Evolutionary conservation across 2,797 vertebrate species (phyloP), one percentile per base, ranked within the genome.

Genomic region (Thamnophis elegans): DNA sequence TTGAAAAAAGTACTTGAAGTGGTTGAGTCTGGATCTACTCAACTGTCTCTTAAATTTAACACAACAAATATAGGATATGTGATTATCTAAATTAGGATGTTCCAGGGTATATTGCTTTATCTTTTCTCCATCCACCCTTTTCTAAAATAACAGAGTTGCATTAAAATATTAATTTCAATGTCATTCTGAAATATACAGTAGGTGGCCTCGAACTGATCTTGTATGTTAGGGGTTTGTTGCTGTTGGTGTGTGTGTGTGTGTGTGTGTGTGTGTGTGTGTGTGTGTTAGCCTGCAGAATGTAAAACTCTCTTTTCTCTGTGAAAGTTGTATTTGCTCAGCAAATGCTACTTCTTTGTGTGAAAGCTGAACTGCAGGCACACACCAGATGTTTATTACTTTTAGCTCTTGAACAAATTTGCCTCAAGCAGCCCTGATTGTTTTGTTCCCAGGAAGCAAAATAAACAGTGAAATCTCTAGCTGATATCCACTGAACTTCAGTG

Each of bases 371-470:
- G 89, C 89, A 89, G 56, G 55, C 28, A 86, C 16, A 60, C 85
- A 62, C 73, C 73, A 87, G 78, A 85, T 59, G 65, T 82, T 92
- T 91, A 91, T 92, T 55, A 60, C 32, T 56, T 92, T 94, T 90
- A 1, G 85, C 85, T 95, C 28, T 91, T 88, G 91, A 94, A 94
- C 51, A 94, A 90, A 88, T 89, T 95, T 94, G 22, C 92, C 89
- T 95, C 78, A 96, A 94, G 87, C 94, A 95, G 68, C 94, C 88
- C 96, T 94, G 96, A 95, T 95, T 96, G 85, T 95, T 96, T 97
- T 97, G 87, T 97, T 95, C 92, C 92, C 86, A 95, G 95, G 96
- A 96, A 96, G 94, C 88, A 95, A 95, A 93, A 91, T 95, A 96
- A 95, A 95, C 59, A 96, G 91, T 42, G 90, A 95, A 97, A 95